phyloP scores from a whole-genome alignment of 2,888 invertebrate genomes.

The Calameuta pallipes region DNA sequence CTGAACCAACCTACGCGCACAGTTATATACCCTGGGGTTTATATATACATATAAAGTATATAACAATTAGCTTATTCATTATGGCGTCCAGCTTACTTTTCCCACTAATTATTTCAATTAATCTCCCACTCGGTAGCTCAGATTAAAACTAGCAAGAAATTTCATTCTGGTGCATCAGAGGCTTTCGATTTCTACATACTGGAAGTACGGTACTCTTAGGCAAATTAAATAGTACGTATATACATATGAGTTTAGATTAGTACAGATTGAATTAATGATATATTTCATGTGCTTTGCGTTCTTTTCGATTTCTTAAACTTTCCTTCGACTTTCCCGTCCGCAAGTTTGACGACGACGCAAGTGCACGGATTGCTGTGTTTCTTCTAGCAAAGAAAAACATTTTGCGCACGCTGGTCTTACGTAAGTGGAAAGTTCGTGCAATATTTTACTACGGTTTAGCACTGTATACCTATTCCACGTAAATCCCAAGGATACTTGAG shows the following conservation, averaged over 20 bases:
- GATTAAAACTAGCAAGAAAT: not conserved
- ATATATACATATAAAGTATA: not conserved
- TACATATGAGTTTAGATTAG: not conserved
- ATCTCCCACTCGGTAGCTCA: slow-evolving; percentile 18
- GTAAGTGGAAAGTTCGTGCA: not conserved
- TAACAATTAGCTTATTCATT: not conserved
- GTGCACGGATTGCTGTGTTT: not conserved
- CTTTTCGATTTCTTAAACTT: not conserved
- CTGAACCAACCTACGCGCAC: not conserved
- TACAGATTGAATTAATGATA: not conserved
- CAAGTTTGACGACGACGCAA: not conserved
- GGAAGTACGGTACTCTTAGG: not conserved
- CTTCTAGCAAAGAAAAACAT: not conserved
- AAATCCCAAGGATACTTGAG: not conserved
- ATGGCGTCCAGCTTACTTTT: slow-evolving; percentile 4
- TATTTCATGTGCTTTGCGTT: not conserved
- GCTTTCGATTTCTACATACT: not conserved
- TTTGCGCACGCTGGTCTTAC: not conserved
- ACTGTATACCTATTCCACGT: not conserved
- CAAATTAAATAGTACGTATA: not conserved
- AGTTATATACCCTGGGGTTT: not conserved
- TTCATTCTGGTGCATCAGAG: not conserved
- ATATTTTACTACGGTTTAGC: not conserved
- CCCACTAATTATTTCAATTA: slow-evolving; percentile 32
- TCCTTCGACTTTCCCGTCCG: not conserved